phyloP scores from a whole-genome alignment of 2,113 vertebrate species.

The Diadophis punctatus region DNA sequence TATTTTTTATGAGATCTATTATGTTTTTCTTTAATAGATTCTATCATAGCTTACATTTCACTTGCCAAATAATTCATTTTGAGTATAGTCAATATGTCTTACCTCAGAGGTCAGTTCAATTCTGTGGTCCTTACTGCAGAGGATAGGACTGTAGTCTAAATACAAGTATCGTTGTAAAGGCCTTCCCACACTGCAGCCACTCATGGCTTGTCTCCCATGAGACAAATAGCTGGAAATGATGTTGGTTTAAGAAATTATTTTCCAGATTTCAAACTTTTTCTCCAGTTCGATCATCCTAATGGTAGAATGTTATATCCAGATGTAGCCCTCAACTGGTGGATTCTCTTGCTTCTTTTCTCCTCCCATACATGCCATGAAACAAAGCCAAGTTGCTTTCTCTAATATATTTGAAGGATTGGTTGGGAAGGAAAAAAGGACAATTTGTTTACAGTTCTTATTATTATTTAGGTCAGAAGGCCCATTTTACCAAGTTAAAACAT shows the following conservation, averaged over 20 bases:
- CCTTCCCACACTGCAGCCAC: not conserved
- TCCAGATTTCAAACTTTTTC: not conserved
- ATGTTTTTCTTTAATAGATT: not conserved
- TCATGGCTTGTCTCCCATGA: not conserved
- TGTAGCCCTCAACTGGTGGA: not conserved
- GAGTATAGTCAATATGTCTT: not conserved
- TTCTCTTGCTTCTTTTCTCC: not conserved
- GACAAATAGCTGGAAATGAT: not conserved
- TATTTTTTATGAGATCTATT: not conserved
- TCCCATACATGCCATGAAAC: not conserved
- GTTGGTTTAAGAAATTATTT: not conserved
- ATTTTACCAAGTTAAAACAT: not conserved
- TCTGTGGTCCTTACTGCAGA: not conserved
- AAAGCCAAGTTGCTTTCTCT: not conserved
- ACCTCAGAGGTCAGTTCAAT: not conserved
- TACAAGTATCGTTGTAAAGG: not conserved
- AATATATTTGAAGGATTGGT: not conserved
- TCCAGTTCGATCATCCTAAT: not conserved
- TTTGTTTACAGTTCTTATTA: not conserved
- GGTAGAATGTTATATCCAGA: not conserved
- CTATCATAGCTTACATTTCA: not conserved
- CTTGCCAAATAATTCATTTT: not conserved
- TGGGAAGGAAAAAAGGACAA: not conserved
- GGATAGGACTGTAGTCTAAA: not conserved
- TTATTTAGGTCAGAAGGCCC: not conserved